Evolutionary conservation across 2,797 vertebrate genomes (phyloP), one percentile per base, ranked within the genome.

Genomic region (Coendou prehensilis): DNA sequence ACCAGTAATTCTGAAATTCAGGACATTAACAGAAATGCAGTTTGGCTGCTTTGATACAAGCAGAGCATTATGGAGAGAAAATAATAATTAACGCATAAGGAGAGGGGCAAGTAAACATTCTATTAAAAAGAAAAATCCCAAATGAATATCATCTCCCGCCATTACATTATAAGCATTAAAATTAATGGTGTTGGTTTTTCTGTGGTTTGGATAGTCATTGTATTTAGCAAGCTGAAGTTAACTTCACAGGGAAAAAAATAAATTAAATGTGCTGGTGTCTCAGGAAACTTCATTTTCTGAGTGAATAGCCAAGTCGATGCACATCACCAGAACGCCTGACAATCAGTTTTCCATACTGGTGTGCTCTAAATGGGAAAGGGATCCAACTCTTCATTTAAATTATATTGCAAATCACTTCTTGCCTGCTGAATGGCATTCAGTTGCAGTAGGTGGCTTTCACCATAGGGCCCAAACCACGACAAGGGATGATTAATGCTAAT

Each of bases 341-440:
- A 98, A 98, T 98, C 97, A 81, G 88, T 97, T 98, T 98, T 98
- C 92, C 96, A 93, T 1, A 0, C 83, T 95, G 50, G 97, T 98
- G 94, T 98, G 97, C 96, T 98, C 91, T 98, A 98, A 98, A 97
- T 96, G 97, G 93, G 81, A 97, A 98, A 98, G 95, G 97, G 98
- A 97, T 94, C 96, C 95, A 98, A 98, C 93, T 97, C 97, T 97
- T 98, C 97, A 98, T 97, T 82, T 97, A 95, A 97, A 93, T 98
- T 98, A 98, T 89, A 64, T 98, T 98, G 98, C 98, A 98, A 98
- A 98, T 98, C 61, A 2, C 73, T 98, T 97, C 91, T 97, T 97
- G 97, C 97, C 96, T 97, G 95, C 96, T 96, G 97, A 95, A 97
- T 89, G 93, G 67, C 94, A 96, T 97, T 98, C 94, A 84, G 95